A percentile compares a stretch with the other conserved stretches of the same genome.
Evolutionary conservation across 92 coral and sea anemone species (phyloP).

Genomic region (Parazoanthus swiftii): DNA sequence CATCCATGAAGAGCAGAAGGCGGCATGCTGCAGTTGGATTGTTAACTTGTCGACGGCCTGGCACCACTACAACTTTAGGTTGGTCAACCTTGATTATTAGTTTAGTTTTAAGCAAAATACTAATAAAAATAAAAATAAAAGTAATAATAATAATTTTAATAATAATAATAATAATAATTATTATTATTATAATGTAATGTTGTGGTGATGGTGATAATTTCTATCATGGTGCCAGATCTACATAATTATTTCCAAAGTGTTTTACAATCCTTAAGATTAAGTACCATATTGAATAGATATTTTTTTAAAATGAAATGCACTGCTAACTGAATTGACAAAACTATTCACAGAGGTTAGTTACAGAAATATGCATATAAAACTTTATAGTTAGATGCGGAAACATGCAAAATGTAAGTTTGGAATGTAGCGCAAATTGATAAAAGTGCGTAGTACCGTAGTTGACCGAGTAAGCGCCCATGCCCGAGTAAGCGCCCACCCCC

Average conservation of each 20-base stretch:
- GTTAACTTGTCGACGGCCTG: slow-evolving; percentile 48
- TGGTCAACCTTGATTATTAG: neutral
- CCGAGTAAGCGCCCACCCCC: too few relatives aligned
- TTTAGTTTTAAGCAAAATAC: too few relatives aligned
- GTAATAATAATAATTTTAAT: neutral
- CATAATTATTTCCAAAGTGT: neutral
- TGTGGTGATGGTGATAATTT: too few relatives aligned
- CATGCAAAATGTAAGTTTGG: neutral
- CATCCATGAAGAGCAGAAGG: slow-evolving; percentile 65
- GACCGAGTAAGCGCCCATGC: too few relatives aligned
- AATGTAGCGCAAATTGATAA: too few relatives aligned
- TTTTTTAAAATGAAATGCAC: neutral
- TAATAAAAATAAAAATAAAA: neutral
- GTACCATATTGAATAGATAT: too few relatives aligned
- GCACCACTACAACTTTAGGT: slow-evolving; percentile 48
- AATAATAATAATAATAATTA: too few relatives aligned
- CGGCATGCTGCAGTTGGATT: slow-evolving; percentile 86
- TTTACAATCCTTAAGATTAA: neutral
- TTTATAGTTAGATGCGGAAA: too few relatives aligned
- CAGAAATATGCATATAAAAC: neutral
- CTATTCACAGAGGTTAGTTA: too few relatives aligned
- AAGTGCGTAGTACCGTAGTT: too few relatives aligned
- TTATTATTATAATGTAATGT: too few relatives aligned
- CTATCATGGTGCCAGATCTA: neutral
- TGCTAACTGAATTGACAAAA: neutral